Evolutionary conservation across 2,797 vertebrate genomes (phyloP).

Genomic region (Melanotaenia parkinsoni): DNA sequence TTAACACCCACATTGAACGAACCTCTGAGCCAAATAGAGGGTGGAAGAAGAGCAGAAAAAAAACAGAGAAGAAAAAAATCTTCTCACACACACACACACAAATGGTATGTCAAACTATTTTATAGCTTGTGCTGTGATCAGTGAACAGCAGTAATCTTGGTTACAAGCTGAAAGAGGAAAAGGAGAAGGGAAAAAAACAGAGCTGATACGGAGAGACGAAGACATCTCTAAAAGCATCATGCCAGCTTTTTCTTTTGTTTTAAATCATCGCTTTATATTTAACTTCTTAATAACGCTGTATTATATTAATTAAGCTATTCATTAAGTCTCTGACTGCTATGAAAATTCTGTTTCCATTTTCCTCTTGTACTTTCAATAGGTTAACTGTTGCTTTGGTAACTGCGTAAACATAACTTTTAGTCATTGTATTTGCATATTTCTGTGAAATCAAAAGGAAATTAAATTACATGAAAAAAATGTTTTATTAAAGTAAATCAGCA

Average conservation of each 20-base stretch:
- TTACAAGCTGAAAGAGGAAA: slow-evolving; percentile 11
- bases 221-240: slow-evolving; percentile 26
- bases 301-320: slow-evolving; percentile 29
- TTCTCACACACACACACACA: not conserved
- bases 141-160: slow-evolving; percentile 28
- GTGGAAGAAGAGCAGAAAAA: slow-evolving; percentile 17
- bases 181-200: not conserved
- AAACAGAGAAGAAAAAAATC: slow-evolving; percentile 16
- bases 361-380: slow-evolving; percentile 40
- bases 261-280: slow-evolving; percentile 36
- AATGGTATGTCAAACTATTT: slow-evolving; percentile 45
- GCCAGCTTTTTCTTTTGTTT: slow-evolving; percentile 40
- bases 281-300: slow-evolving; percentile 16
- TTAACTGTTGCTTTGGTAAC: slow-evolving; percentile 52
- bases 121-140: slow-evolving; percentile 36
- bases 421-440: not conserved
- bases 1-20: slow-evolving; percentile 53
- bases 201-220: slow-evolving; percentile 7
- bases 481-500: no score
- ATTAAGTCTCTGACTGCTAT: slow-evolving; percentile 12
- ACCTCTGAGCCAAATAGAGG: slow-evolving; percentile 41
- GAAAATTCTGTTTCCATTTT: not conserved
- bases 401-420: slow-evolving; percentile 31
- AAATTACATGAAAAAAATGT: no score
- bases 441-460: no score